Conservation (phyloP, 2,888 invertebrate species). For the Oxyscelio sp. region DNA sequence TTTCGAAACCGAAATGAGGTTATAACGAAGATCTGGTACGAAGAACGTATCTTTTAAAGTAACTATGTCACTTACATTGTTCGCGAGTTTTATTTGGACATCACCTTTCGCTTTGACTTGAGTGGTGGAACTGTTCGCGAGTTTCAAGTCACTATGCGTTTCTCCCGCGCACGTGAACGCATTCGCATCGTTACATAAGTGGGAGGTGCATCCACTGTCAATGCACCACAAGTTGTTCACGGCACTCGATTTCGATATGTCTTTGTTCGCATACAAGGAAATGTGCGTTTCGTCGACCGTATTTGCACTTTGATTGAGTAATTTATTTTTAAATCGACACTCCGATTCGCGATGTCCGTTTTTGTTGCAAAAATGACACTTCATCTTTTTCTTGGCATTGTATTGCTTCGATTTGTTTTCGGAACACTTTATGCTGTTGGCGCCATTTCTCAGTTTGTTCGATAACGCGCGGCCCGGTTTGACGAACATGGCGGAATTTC, state of each 20-base stretch:
- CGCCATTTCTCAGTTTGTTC: background rate
- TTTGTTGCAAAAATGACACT: constrained; percentile 9
- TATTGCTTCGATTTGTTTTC: too few species aligned
- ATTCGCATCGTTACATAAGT: constrained; percentile 48
- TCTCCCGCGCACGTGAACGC: background rate
- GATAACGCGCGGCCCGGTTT: background rate
- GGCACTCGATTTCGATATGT: background rate
- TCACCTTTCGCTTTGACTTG: constrained; percentile 28
- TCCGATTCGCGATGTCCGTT: constrained; percentile 10
- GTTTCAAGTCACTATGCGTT: constrained; percentile 3
- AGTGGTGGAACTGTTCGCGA: constrained; percentile 3
- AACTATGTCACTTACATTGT: background rate
- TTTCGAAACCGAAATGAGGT: too few species aligned
- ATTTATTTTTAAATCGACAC: background rate
- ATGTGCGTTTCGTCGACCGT: too few species aligned
- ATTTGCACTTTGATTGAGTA: background rate
- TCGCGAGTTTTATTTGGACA: background rate
- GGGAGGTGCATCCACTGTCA: constrained; percentile 58
- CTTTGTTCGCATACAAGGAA: too few species aligned
- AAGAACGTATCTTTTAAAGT: constrained; percentile 43
- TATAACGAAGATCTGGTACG: too few species aligned
- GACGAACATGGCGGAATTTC: constrained; percentile 16
- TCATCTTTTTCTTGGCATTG: background rate
- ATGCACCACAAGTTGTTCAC: constrained; percentile 22
- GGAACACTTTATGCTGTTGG: too few species aligned